Evolutionary conservation across 2,888 invertebrate species (phyloP), one percentile per base, ranked within the genome.

Genomic region (Tinea semifulvella): DNA sequence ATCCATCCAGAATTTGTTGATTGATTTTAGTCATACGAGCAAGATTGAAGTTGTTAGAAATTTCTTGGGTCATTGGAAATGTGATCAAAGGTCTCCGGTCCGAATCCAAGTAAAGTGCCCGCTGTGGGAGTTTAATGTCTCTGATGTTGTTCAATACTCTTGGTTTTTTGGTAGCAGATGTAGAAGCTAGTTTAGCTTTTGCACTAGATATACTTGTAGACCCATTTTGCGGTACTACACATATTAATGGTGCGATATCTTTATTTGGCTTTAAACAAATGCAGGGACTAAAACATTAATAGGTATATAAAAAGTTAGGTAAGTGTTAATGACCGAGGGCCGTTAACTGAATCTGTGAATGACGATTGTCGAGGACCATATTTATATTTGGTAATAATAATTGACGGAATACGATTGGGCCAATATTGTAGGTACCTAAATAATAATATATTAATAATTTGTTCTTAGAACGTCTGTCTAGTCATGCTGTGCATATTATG

Each of bases 1-100:
- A 63, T 1, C 80, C 80, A 44, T 80, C 80, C 14, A 80, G 56
- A 20, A 80, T 76, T 50, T 74, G 73, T 49, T 79, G 79, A 53
- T 80, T 80, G 27, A 68, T 68, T 53, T 80, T 79, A 42, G 56
- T 55, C 49, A 79, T 80, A 16, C 70, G 60, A 1, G 62, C 68
- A 50, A 76, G 45, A 47, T 71, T 79, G 54, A 79, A 79, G 53
- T 76, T 54, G 2, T 55, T 56, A 1, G 56, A 51, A 3, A 55
- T 62, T 47, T 71, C 74, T 61, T 74, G 71, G 1, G 67, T 63
- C 73, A 76, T 71, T 1, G 79, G 80, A 49, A 77, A 80, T 0
- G 76, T 71, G 44, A 80, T 75, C 10, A 79, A 57, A 0, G 80
- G 80, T 1, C 74, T 68, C 71, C 70, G 67, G 45, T 63, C 69